phyloP scores from a whole-genome alignment of 2,113 vertebrate species.

The Ictalurus punctatus region DNA sequence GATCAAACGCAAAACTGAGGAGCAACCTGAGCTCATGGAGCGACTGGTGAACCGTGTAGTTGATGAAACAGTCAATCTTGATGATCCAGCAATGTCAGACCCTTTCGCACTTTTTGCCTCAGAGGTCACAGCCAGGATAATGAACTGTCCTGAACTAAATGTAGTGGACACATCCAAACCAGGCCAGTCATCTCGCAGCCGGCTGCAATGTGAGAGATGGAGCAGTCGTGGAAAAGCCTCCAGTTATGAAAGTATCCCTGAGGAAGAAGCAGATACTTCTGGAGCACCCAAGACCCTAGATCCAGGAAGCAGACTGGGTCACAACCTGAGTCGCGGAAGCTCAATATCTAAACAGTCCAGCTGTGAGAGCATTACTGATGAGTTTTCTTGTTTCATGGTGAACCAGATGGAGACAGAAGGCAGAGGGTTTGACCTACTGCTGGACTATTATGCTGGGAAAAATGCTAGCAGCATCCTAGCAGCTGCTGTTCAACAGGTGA shows the following conservation, averaged over 20 bases:
- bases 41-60: slow-evolving; percentile 91
- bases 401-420: slow-evolving; percentile 98
- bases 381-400: slow-evolving; percentile 97
- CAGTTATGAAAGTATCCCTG: slow-evolving; percentile 95
- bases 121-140: slow-evolving; percentile 91
- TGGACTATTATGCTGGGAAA: slow-evolving; percentile 96
- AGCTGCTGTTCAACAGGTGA: slow-evolving; percentile 88
- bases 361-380: slow-evolving; percentile 96
- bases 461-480: slow-evolving; percentile 89
- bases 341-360: slow-evolving; percentile 98
- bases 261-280: slow-evolving; percentile 80
- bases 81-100: slow-evolving; percentile 81
- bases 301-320: slow-evolving; percentile 78
- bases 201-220: slow-evolving; percentile 89
- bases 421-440: slow-evolving; percentile 87
- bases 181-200: slow-evolving; percentile 79
- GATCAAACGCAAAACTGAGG: slow-evolving; percentile 96
- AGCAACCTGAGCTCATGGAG: slow-evolving; percentile 96
- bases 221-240: slow-evolving; percentile 85
- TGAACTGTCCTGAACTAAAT: slow-evolving; percentile 89
- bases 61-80: slow-evolving; percentile 88
- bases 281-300: slow-evolving; percentile 75
- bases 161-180: slow-evolving; percentile 84
- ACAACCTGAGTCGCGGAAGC: slow-evolving; percentile 86
- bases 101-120: slow-evolving; percentile 87